Conservation (phyloP, 2,797 vertebrate species). For the Rhodeus uyekii region DNA sequence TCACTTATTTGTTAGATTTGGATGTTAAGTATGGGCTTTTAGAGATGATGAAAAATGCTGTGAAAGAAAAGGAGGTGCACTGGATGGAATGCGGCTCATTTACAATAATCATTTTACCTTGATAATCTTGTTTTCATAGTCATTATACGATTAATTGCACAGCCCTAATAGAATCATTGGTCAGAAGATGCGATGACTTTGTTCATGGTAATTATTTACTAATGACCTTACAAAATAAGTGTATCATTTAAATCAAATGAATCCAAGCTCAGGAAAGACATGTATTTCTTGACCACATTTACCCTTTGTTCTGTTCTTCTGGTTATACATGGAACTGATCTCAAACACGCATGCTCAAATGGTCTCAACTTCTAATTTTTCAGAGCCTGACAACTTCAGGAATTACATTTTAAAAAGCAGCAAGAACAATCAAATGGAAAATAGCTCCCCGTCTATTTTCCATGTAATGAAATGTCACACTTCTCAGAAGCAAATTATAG, state of each 20-base stretch:
- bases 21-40: no score
- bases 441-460: slow-evolving; percentile 29
- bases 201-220: slow-evolving; percentile 17
- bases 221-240: slow-evolving; percentile 12
- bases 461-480: slow-evolving; percentile 41
- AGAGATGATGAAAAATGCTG: no score
- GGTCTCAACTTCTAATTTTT: slow-evolving; percentile 31
- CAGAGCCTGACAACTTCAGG: slow-evolving; percentile 35
- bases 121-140: no score
- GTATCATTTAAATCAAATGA: slow-evolving; percentile 2
- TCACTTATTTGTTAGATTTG: no score
- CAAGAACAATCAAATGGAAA: slow-evolving; percentile 42
- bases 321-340: not conserved
- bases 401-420: slow-evolving; percentile 41
- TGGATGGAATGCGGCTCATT: no score
- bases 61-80: no score
- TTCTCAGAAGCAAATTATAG: slow-evolving; percentile 33
- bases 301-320: not conserved
- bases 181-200: not conserved
- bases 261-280: not conserved
- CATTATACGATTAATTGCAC: no score
- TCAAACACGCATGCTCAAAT: slow-evolving; percentile 1
- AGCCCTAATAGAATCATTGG: not conserved
- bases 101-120: no score
- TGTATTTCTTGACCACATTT: not conserved